These are phyloP conservation scores for Hirtodrosophila cameraria DNA, from an alignment of 2,888 invertebrate species.

Conservation along the genomic window DNA sequence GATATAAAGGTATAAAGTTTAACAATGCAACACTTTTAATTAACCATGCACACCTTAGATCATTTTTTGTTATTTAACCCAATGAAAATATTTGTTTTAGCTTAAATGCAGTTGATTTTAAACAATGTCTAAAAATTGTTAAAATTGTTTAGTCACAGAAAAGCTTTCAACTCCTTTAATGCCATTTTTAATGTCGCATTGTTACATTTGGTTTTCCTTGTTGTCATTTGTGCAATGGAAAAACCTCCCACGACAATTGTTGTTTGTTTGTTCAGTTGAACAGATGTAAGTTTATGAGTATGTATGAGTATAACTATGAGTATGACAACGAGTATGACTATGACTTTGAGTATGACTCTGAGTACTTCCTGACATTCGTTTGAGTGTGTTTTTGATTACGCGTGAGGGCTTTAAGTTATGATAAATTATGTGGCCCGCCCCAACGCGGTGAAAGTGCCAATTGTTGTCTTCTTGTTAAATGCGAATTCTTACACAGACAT, in stretches of 20 bases:
- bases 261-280: constrained; percentile 7
- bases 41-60: no score
- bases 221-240: constrained; percentile 43
- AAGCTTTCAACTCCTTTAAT: constrained; percentile 30
- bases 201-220: constrained; percentile 29
- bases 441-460: constrained; percentile 72
- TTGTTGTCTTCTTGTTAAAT: constrained; percentile 64
- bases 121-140: not conserved
- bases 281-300: constrained; percentile 3
- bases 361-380: constrained; percentile 49
- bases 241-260: constrained; percentile 49
- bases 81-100: constrained; percentile 1
- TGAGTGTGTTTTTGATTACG: constrained; percentile 37
- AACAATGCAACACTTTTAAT: no score
- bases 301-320: constrained; percentile 4
- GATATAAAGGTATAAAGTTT: no score
- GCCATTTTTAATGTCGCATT: constrained; percentile 6
- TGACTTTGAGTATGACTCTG: no score
- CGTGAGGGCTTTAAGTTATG: constrained; percentile 62
- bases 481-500: constrained; percentile 66
- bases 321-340: no score
- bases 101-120: constrained; percentile 18
- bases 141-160: constrained; percentile 1
- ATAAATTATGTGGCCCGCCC: constrained; percentile 67
- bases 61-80: no score